phyloP scores from a whole-genome alignment of 2,888 invertebrate genomes.

The Hirtodrosophila cameraria region DNA sequence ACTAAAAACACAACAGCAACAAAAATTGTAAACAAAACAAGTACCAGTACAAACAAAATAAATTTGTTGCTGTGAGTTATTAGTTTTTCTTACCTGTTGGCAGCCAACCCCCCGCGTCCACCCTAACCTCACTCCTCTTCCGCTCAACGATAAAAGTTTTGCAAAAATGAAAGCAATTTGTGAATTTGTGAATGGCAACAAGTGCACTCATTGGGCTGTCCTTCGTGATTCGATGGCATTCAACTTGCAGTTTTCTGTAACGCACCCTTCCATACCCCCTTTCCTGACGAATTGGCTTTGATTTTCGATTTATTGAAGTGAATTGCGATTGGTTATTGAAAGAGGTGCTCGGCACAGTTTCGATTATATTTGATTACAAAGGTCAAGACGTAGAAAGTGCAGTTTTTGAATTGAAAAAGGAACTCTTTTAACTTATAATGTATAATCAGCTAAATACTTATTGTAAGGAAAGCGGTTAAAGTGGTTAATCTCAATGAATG shows the following conservation, averaged over 20 bases:
- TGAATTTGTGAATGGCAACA: conserved; percentile 64
- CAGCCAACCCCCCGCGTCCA: too few relatives aligned
- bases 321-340: conserved; percentile 38
- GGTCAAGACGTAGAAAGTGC: conserved; percentile 42
- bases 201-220: conserved; percentile 56
- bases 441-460: conserved; percentile 23
- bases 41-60: conserved; percentile 4
- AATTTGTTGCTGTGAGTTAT: conserved; percentile 42
- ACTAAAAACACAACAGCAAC: not conserved
- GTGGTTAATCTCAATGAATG: too few relatives aligned
- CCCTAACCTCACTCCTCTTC: too few relatives aligned
- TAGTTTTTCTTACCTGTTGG: conserved; percentile 57
- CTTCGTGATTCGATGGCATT: conserved; percentile 20
- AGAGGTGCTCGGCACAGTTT: conserved; percentile 51
- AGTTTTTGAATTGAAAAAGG: conserved; percentile 22
- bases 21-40: conserved; percentile 1
- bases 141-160: conserved; percentile 41
- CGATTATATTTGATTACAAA: conserved; percentile 53
- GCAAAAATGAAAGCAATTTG: conserved; percentile 57
- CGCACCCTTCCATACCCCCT: not conserved
- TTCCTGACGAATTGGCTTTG: conserved; percentile 7
- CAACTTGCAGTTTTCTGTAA: conserved; percentile 3
- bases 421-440: conserved; percentile 14
- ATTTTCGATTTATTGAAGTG: conserved; percentile 36
- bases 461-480: conserved; percentile 5